Base-by-base conservation (phyloP, 2,113 vertebrate species). In the Crotalus helleri region DNA sequence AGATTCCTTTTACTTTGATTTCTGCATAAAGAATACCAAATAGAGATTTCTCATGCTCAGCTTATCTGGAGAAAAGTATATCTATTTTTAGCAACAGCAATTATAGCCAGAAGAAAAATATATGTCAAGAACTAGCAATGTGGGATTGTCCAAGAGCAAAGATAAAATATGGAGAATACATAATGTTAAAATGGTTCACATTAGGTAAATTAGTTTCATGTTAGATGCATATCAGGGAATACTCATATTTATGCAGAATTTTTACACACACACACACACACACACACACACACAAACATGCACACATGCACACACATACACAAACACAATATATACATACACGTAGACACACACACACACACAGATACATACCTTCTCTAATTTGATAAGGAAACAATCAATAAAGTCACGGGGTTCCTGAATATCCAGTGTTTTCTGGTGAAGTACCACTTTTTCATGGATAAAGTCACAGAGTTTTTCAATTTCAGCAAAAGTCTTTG, bases 331-430 rank as follows among this genome's bases (percentile, higher is more conserved):
- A 51, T 51, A 51, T 51, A 64, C 61, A 61, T 3, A 26, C 58
- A 64, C 29, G n/a, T 0, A 64, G 3, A 29, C 23, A 26, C 2
- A 59, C 24, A 26, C 8, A 59, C 39, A 24, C 0, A 26, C 33
- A 59, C 1, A 23, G 33, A 51, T 46, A 1, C 23, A 55, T 95
- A 97, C 97, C 97, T 96, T 97, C 58, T 98, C 95, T 0, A 92
- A 94, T 92, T 94, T 96, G 12, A 94, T 29, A 64, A 98, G 95
- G 94, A 97, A 98, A 51, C 92, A 96, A 94, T 98, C 97, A 0
- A 98, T 97, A 91, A 96, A 98, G 93, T 97, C 97, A 17, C 93
- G 91, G 24, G 97, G 97, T 4, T 94, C 94, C 90, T 39, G 95
- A 57, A 95, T 92, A 85, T 98, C 97, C 95, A 97, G 92, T 0